phyloP scores from a whole-genome alignment of 92 coral and sea anemone genomes.

The Phenganax marumi region DNA sequence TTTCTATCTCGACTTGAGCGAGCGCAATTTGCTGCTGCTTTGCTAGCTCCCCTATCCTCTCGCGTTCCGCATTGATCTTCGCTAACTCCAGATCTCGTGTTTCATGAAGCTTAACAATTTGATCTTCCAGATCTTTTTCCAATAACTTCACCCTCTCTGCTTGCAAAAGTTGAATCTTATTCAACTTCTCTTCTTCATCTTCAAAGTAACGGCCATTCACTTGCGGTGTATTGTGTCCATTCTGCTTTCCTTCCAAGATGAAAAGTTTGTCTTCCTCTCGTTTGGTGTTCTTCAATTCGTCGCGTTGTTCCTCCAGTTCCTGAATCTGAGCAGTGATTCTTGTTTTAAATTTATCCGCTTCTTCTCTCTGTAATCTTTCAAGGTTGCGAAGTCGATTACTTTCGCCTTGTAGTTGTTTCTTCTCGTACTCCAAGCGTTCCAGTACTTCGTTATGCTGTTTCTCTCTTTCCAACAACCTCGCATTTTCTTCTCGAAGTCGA shows the following conservation, averaged over 20 bases:
- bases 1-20: slow-evolving; percentile 75
- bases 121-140: slow-evolving; percentile 92
- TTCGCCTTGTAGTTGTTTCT: slow-evolving; percentile 83
- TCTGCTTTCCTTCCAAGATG: slow-evolving; percentile 67
- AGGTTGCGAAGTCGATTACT: slow-evolving; percentile 76
- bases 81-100: slow-evolving; percentile 77
- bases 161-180: slow-evolving; percentile 83
- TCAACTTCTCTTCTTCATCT: slow-evolving; percentile 77
- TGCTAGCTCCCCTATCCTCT: slow-evolving; percentile 75
- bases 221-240: slow-evolving; percentile 61
- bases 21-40: slow-evolving; percentile 77
- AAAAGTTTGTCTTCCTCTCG: slow-evolving; percentile 77
- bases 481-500: slow-evolving; percentile 83
- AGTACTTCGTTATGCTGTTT: slow-evolving; percentile 84
- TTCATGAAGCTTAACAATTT: slow-evolving; percentile 84
- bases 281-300: slow-evolving; percentile 69
- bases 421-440: slow-evolving; percentile 81
- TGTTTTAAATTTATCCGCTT: slow-evolving; percentile 83
- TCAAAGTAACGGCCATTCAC: slow-evolving; percentile 71
- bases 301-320: slow-evolving; percentile 84
- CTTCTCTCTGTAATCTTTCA: slow-evolving; percentile 83
- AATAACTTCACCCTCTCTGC: slow-evolving; percentile 79
- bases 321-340: slow-evolving; percentile 90
- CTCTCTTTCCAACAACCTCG: slow-evolving; percentile 77
- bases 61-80: slow-evolving; percentile 80